Base-by-base conservation (phyloP, 2,113 vertebrate species). In the Ardeotis arabs region DNA sequence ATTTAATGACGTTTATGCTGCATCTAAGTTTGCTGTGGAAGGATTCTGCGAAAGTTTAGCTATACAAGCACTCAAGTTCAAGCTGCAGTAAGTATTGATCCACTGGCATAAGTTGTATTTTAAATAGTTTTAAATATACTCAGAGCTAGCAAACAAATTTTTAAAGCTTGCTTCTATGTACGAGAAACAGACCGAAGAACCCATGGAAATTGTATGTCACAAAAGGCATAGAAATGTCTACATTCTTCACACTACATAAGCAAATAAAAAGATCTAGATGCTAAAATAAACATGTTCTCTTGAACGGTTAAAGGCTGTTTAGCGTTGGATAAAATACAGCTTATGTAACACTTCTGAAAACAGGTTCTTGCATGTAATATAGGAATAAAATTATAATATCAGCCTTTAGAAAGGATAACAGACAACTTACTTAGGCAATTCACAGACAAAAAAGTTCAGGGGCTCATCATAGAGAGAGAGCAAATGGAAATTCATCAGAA, bases 1-100 rank as follows among this genome's bases (percentile, higher is more conserved):
- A 91, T 99, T 99, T 97, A 99, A 99, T 35, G 98, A 99, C n/a
- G 94, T 99, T 88, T 99, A 99, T 35, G 98, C 99, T 67, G 98
- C 99, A 10, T 99, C 98, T 33, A 99, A 99, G 93, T 99, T 99
- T 96, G 99, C 99, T 35, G 97, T 98, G 96, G 98, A 99, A 95
- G 98, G 98, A n/a, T 99, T 99, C 91, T 99, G 99, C 2, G 99
- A 99, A 96, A 99, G 98, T 92, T 97, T 99, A 73, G 98, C 98
- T 15, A 98, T 99, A 64, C 98, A 99, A 97, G 98, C 98, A 23
- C 94, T 99, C 91, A 98, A 98, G 89, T 99, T 99, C 96, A 98
- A 98, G 83, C 97, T 99, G 64, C 98, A 98, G 98, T 99, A 98
- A 98, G 99, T 98, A 86, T 79, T 69, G 78, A 87, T 77, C 56